Base-by-base conservation (phyloP, 2,113 vertebrate species). In the Odontophorus gujanensis region DNA sequence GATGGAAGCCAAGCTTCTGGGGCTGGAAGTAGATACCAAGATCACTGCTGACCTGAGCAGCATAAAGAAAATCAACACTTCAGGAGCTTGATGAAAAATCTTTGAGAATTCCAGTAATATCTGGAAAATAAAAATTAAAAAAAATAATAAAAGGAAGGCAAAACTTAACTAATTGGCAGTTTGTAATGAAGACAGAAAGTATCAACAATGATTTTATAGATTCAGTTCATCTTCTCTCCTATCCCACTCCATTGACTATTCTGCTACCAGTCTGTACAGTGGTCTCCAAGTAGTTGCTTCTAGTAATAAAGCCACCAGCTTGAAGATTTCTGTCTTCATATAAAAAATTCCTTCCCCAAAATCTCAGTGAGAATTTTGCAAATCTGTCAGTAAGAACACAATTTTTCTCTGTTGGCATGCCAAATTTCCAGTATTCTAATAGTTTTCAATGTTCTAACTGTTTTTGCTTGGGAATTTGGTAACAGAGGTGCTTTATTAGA, bases 381-480 rank as follows among this genome's bases (percentile, higher is more conserved):
- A 13, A 76, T 57, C 34, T 82, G 28, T 59, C 85, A 87, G 26
- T 25, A 78, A 89, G 36, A 48, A 40, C 2, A 9, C 50, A 48
- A 11, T 55, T 92, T 76, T 65, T 71, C 17, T 51, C 8, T 85
- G n/a, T 51, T 72, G 73, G 42, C 20, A 14, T 13, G 22, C 48
- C 13, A 77, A 7, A 85, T 69, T 92, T 87, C 32, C 9, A 36
- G 24, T 85, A 34, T 58, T 7, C 9, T 67, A 61, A 72, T 12
- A 48, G n/a, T 79, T 91, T 92, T 87, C 59, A 91, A 75, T 38
- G 50, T 55, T 82, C 38, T 13, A 71, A 36, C 4, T 69, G 5
- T 11, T 87, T 95, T 93, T 94, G n/a, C 73, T 69, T 50, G 68
- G 80, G 42, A 83, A 61, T 92, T n/a, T 93, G 71, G 32, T 76